Evolutionary conservation across 2,888 invertebrate genomes (phyloP).

Genomic region (Aethes cnicana): DNA sequence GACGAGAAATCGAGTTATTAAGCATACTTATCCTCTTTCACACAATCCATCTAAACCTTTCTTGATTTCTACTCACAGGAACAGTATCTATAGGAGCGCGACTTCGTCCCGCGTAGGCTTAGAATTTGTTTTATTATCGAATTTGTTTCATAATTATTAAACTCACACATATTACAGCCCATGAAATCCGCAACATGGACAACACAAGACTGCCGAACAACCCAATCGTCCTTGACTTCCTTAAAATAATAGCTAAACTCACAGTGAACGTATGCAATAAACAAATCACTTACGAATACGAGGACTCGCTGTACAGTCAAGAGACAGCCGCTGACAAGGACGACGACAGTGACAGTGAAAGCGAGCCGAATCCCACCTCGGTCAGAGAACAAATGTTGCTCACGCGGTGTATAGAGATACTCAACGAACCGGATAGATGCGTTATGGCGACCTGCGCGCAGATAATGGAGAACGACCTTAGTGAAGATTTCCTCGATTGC

Average conservation of each 20-base stretch:
- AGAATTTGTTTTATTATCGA: too few species aligned
- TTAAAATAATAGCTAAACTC: conserved; percentile 71
- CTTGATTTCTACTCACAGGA: too few species aligned
- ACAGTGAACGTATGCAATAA: conserved; percentile 71
- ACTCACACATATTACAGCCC: too few species aligned
- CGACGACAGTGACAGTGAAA: conserved; percentile 82
- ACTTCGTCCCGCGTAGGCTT: too few species aligned
- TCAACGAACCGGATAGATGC: conserved; percentile 83
- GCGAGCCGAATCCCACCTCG: conserved; percentile 73
- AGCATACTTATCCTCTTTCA: too few species aligned
- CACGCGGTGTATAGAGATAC: conserved; percentile 83
- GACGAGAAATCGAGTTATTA: too few species aligned
- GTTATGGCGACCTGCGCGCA: conserved; percentile 69
- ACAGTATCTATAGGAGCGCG: too few species aligned
- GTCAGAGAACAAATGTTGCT: conserved; percentile 72
- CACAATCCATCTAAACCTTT: too few species aligned
- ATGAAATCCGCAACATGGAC: conserved; percentile 75
- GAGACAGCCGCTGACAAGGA: conserved; percentile 77
- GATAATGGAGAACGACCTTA: conserved; percentile 76
- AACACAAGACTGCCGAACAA: conserved; percentile 81
- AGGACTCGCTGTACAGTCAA: conserved; percentile 74
- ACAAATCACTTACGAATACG: conserved; percentile 68
- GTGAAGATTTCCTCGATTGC: conserved; percentile 83
- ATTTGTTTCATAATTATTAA: too few species aligned
- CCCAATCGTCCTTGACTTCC: conserved; percentile 65